phyloP scores from a whole-genome alignment of 1,140 invertebrate genomes.

The Hylaeus volcanicus region DNA sequence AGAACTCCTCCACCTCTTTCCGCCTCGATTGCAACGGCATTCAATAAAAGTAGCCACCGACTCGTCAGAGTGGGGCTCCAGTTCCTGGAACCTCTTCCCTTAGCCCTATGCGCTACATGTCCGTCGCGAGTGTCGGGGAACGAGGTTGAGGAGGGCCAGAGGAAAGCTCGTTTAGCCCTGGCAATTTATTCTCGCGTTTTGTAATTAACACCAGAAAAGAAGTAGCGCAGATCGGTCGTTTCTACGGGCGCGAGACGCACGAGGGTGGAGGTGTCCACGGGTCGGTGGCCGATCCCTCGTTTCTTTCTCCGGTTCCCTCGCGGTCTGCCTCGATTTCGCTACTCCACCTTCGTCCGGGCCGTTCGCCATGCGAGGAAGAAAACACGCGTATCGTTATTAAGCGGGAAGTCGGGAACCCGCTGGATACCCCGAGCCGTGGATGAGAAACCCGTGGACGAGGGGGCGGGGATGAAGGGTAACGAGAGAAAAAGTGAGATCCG shows the following conservation, averaged over 20 bases:
- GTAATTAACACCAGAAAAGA: slow-evolving; percentile 77
- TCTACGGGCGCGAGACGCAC: slow-evolving; percentile 52
- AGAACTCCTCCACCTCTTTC: too few relatives aligned
- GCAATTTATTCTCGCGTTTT: slow-evolving; percentile 78
- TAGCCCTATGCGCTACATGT: too few relatives aligned
- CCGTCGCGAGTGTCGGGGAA: too few relatives aligned
- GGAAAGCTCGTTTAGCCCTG: slow-evolving; percentile 66
- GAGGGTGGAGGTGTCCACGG: slow-evolving; percentile 44
- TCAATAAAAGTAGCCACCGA: too few relatives aligned
- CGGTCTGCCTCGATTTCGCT: not conserved
- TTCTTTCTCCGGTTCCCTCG: not conserved
- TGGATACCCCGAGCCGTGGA: slow-evolving; percentile 35
- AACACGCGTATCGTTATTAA: slow-evolving; percentile 60
- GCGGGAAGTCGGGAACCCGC: slow-evolving; percentile 41
- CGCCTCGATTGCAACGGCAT: too few relatives aligned
- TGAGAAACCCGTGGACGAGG: slow-evolving; percentile 41
- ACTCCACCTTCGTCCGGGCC: slow-evolving; percentile 16
- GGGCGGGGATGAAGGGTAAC: slow-evolving; percentile 56
- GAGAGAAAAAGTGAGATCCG: slow-evolving; percentile 60
- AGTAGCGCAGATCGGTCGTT: slow-evolving; percentile 62
- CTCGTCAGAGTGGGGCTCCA: too few relatives aligned
- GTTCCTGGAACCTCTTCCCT: too few relatives aligned
- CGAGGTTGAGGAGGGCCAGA: not conserved
- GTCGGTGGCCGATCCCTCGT: not conserved
- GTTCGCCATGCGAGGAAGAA: slow-evolving; percentile 44